Conservation (phyloP, 2,888 invertebrate species). For the Leptinotarsa rubiginosa region DNA sequence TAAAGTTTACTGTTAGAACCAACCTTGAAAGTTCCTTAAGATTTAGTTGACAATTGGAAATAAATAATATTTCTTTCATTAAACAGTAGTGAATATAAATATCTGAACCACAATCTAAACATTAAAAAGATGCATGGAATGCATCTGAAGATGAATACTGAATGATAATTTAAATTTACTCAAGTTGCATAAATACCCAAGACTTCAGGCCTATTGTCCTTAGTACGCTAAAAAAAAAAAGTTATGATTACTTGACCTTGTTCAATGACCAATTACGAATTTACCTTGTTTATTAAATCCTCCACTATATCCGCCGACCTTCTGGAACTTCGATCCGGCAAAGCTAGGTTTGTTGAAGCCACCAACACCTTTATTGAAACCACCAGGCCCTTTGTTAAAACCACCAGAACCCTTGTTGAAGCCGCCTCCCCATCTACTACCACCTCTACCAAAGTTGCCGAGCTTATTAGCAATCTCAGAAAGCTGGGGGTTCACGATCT, state of each 20-base stretch:
- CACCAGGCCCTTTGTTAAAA: constrained; percentile 27
- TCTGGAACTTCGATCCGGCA: background rate
- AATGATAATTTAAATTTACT: constrained; percentile 6
- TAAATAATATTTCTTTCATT: constrained; percentile 1
- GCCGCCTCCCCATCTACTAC: constrained; percentile 68
- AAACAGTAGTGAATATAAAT: constrained; percentile 17
- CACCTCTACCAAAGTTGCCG: constrained; percentile 70
- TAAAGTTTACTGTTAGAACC: constrained; percentile 4
- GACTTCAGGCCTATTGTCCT: constrained; percentile 5
- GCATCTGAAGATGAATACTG: constrained; percentile 24
- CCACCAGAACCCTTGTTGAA: constrained; percentile 25
- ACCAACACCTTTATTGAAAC: constrained; percentile 26
- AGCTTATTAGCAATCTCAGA: constrained; percentile 79
- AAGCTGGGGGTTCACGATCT: constrained; percentile 87
- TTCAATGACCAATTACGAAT: background rate
- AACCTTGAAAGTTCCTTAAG: background rate
- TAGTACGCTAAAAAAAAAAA: constrained; percentile 42
- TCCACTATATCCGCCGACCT: too few relatives aligned
- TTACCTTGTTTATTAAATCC: too few relatives aligned
- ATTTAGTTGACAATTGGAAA: background rate
- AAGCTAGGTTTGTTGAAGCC: constrained; percentile 1
- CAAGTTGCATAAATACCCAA: constrained; percentile 13
- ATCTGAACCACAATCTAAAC: constrained; percentile 18
- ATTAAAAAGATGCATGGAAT: constrained; percentile 15
- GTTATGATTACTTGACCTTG: background rate